Percentiles rank a stretch among this genome's conserved stretches.
Evolutionary conservation across 2,888 invertebrate species (phyloP).

Genomic region (Leucophenga montana): DNA sequence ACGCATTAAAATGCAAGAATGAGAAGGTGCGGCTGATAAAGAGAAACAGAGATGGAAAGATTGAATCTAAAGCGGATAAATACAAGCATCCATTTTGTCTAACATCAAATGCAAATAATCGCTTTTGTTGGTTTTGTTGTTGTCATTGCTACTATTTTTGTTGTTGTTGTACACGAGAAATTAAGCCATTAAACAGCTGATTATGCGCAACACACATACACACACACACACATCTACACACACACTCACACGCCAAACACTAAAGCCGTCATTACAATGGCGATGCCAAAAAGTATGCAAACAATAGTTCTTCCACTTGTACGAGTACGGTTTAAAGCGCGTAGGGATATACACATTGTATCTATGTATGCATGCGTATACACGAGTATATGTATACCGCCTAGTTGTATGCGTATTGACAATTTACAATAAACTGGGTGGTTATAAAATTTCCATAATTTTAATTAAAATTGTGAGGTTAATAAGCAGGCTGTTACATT

Average conservation of each 20-base stretch:
- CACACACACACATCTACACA: not conserved
- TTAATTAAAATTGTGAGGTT: conserved; percentile 21
- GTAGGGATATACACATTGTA: not conserved
- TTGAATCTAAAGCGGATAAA: too few relatives aligned
- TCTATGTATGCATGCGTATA: not conserved
- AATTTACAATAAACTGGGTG: too few relatives aligned
- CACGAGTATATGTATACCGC: not conserved
- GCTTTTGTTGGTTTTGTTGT: not conserved
- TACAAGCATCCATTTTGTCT: not conserved
- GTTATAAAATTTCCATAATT: conserved; percentile 17
- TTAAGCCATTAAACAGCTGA: conserved; percentile 26
- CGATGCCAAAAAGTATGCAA: conserved; percentile 12
- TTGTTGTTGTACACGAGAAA: not conserved
- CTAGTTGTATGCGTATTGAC: too few relatives aligned
- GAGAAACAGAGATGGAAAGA: too few relatives aligned
- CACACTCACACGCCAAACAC: not conserved
- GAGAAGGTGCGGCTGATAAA: not conserved
- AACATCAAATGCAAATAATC: conserved; percentile 18
- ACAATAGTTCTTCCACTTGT: not conserved
- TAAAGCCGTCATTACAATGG: not conserved
- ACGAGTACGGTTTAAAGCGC: not conserved
- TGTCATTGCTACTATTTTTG: conserved; percentile 23
- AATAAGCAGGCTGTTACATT: not conserved
- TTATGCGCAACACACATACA: conserved; percentile 7
- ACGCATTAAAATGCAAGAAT: not conserved